These are phyloP conservation scores for Lasius platythorax DNA, from an alignment of 2,888 invertebrate species.

Conservation along the genomic window DNA sequence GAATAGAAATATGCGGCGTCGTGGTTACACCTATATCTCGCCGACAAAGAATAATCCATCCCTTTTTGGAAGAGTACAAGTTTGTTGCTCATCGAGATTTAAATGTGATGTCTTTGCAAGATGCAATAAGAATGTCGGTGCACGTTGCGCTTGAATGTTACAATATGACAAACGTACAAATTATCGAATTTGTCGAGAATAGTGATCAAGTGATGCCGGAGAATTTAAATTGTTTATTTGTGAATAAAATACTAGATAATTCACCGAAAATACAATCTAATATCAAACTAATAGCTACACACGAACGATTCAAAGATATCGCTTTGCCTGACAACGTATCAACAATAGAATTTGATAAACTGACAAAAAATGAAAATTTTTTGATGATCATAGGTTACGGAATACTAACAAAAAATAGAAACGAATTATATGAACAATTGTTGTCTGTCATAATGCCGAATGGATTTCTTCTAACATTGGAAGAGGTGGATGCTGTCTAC, in stretches of 20 bases:
- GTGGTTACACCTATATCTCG: slow-evolving; percentile 87
- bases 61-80: slow-evolving; percentile 86
- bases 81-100: not conserved
- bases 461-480: too few species aligned
- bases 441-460: too few species aligned
- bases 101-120: not conserved
- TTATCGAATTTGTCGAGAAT: slow-evolving; percentile 80
- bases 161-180: slow-evolving; percentile 78
- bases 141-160: not conserved
- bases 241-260: slow-evolving; percentile 89
- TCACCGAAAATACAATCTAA: slow-evolving; percentile 91
- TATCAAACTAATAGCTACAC: slow-evolving; percentile 86
- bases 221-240: slow-evolving; percentile 85
- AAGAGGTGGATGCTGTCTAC: too few species aligned
- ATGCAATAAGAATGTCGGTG: not conserved
- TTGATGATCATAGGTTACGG: too few species aligned
- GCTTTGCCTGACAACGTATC: slow-evolving; percentile 86
- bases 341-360: slow-evolving; percentile 86
- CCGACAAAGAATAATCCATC: slow-evolving; percentile 86
- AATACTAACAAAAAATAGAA: too few species aligned
- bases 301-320: slow-evolving; percentile 84
- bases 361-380: slow-evolving; percentile 77
- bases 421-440: too few species aligned
- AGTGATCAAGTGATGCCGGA: slow-evolving; percentile 75
- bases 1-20: slow-evolving; percentile 88